A percentile compares a stretch with the other conserved stretches of the same genome.
Conservation (phyloP, 1,140 invertebrate species). For the Atta colombica region DNA sequence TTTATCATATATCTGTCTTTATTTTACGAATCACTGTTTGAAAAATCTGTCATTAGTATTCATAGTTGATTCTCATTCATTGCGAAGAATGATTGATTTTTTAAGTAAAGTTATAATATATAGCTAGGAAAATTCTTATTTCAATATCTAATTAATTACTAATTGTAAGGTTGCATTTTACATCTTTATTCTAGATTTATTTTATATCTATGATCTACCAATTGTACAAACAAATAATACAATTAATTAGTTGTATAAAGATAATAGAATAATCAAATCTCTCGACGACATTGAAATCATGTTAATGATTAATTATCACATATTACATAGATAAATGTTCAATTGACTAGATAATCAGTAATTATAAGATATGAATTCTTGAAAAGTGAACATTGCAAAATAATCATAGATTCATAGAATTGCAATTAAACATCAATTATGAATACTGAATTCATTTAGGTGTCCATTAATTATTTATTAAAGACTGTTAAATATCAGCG, state of each 20-base stretch:
- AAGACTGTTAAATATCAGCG: slow-evolving; percentile 2
- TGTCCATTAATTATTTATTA: neutral
- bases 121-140: neutral
- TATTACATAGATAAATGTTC: neutral
- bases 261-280: neutral
- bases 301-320: neutral
- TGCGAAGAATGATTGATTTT: neutral
- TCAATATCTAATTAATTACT: slow-evolving; percentile 2
- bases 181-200: neutral
- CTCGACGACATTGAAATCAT: neutral
- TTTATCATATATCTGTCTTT: neutral
- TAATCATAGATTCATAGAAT: neutral
- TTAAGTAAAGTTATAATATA: neutral
- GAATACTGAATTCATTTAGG: neutral
- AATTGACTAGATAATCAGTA: slow-evolving; percentile 5
- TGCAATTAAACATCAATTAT: neutral
- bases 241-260: neutral
- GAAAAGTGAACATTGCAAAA: neutral
- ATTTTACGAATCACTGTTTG: neutral
- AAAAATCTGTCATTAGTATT: slow-evolving; percentile 18
- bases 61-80: slow-evolving; percentile 8
- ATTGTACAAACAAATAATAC: neutral
- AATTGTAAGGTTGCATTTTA: neutral
- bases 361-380: neutral
- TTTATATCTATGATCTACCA: neutral